phyloP scores from a whole-genome alignment of 2,888 invertebrate species.

The Tipula unca region DNA sequence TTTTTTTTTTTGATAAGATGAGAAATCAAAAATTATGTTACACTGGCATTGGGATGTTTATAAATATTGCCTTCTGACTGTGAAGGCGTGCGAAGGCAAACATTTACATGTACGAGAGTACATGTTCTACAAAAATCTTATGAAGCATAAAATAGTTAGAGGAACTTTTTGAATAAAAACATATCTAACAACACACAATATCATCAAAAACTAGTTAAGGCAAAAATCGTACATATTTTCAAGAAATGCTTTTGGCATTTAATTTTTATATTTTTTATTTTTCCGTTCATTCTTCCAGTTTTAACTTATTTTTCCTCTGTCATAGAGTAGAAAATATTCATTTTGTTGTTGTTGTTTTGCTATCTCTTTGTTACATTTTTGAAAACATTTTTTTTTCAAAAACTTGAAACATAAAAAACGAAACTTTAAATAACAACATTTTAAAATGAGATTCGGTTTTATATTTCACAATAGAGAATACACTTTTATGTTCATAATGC shows the following conservation, averaged over 20 bases:
- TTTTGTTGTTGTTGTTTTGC: not conserved
- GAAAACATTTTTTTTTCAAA: not conserved
- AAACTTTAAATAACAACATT: not conserved
- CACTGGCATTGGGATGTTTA: not conserved
- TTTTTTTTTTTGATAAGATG: too few species aligned
- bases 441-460: not conserved
- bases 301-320: not conserved
- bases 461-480: not conserved
- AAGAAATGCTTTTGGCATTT: not conserved
- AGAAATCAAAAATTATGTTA: not conserved
- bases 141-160: not conserved
- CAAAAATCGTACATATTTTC: not conserved
- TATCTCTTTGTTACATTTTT: conserved; percentile 2
- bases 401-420: not conserved
- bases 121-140: not conserved
- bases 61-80: not conserved
- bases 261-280: too few species aligned
- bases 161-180: not conserved
- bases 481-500: not conserved
- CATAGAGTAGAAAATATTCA: not conserved
- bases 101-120: not conserved
- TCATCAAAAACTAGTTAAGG: not conserved
- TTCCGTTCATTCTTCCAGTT: not conserved
- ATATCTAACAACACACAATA: not conserved
- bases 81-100: not conserved